Percentiles rank a stretch among this genome's conserved stretches.
Conservation (phyloP, 2,797 vertebrate species). For the Austrolebias charrua region DNA sequence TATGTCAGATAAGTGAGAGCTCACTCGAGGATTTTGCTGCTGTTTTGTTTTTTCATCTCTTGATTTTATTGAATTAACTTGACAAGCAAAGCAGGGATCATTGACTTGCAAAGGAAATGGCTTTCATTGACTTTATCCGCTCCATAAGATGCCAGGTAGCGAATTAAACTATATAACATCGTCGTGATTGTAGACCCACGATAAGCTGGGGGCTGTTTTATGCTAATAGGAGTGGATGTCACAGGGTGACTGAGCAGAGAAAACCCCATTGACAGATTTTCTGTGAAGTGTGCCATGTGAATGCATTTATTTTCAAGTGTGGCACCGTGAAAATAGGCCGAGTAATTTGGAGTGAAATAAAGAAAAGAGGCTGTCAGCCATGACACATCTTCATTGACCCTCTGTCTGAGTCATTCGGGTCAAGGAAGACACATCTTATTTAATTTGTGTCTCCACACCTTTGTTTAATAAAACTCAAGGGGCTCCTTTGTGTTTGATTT, state of each 20-base stretch:
- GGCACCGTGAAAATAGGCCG: slow-evolving; percentile 35
- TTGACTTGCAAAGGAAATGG: slow-evolving; percentile 56
- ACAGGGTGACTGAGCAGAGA: slow-evolving; percentile 57
- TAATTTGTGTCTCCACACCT: slow-evolving; percentile 50
- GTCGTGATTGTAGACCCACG: slow-evolving; percentile 4
- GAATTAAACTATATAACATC: slow-evolving; percentile 46
- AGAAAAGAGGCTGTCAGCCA: slow-evolving; percentile 64
- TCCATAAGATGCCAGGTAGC: slow-evolving; percentile 55
- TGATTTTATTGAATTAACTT: slow-evolving; percentile 58
- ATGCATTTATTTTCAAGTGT: slow-evolving; percentile 60
- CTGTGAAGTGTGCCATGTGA: slow-evolving; percentile 65
- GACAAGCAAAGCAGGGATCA: slow-evolving; percentile 31
- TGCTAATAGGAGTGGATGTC: slow-evolving; percentile 60
- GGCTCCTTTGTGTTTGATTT: slow-evolving; percentile 40
- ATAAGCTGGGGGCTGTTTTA: slow-evolving; percentile 41
- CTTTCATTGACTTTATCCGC: slow-evolving; percentile 60
- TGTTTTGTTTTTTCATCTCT: slow-evolving; percentile 26
- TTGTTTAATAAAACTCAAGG: slow-evolving; percentile 61
- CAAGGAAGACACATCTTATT: slow-evolving; percentile 58
- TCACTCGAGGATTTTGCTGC: slow-evolving; percentile 13
- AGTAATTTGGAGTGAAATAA: slow-evolving; percentile 34
- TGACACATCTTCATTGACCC: slow-evolving; percentile 52
- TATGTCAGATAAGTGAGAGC: slow-evolving; percentile 17
- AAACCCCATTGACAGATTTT: slow-evolving; percentile 54
- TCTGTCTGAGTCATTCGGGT: slow-evolving; percentile 55